Conservation (phyloP, 2,797 vertebrate species). For the Phalloptychus januarius region DNA sequence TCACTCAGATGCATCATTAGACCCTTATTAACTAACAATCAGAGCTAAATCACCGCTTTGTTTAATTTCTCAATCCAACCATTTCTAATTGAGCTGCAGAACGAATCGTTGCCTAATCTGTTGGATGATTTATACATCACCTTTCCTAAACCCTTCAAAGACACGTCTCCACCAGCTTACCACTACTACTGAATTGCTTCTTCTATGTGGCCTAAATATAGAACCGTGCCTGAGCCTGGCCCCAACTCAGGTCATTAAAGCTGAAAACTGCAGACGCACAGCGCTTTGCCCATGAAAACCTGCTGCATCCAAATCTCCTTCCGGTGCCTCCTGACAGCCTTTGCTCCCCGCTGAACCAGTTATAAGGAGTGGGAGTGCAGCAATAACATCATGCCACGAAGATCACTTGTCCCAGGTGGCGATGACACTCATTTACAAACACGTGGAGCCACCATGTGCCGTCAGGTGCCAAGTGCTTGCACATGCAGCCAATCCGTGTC, state of each 20-base stretch:
- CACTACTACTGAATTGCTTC: constrained; percentile 35
- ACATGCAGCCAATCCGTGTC: background rate
- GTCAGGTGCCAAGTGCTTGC: background rate
- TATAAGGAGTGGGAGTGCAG: constrained; percentile 21
- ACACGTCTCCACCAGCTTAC: constrained; percentile 31
- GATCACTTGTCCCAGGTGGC: constrained; percentile 32
- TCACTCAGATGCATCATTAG: background rate
- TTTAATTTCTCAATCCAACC: background rate
- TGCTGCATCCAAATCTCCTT: constrained; percentile 46
- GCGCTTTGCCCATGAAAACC: constrained; percentile 16
- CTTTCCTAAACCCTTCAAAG: constrained; percentile 30
- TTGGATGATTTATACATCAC: constrained; percentile 24
- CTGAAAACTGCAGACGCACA: constrained; percentile 30
- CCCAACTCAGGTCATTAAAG: constrained; percentile 49
- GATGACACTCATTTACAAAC: constrained; percentile 17
- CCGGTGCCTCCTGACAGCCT: constrained; percentile 8
- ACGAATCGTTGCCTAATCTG: background rate
- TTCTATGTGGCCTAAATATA: constrained; percentile 66
- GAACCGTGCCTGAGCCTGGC: constrained; percentile 57
- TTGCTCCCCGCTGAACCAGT: constrained; percentile 30
- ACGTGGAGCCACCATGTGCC: constrained; percentile 21
- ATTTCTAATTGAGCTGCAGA: background rate
- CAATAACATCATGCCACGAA: constrained; percentile 23
- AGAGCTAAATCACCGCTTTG: background rate
- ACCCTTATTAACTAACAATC: background rate